Evolutionary conservation across 1,140 invertebrate species (phyloP).

Genomic region (Diabrotica undecimpunctata): DNA sequence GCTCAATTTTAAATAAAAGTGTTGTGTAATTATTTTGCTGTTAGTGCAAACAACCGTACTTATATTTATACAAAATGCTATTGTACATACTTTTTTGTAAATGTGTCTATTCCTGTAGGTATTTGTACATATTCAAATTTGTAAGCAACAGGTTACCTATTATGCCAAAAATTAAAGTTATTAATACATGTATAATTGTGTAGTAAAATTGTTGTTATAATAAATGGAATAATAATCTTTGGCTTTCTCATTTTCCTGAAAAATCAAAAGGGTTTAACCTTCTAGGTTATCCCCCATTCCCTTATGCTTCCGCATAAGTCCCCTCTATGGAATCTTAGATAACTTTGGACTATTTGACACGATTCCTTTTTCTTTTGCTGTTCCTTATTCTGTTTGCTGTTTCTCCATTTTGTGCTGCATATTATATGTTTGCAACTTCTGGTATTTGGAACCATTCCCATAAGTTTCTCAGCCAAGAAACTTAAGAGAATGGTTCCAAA

Average conservation of each 20-base stretch:
- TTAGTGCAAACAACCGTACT: slow-evolving; percentile 32
- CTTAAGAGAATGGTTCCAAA: no score
- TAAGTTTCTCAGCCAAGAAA: no score
- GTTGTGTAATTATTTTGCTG: slow-evolving; percentile 4
- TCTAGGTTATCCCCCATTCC: no score
- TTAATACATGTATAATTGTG: slow-evolving; percentile 42
- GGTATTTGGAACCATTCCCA: no score
- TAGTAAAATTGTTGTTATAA: slow-evolving; percentile 47
- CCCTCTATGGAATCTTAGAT: no score
- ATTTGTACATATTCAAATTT: slow-evolving; percentile 37
- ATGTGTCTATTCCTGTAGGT: slow-evolving; percentile 27
- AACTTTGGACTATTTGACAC: no score
- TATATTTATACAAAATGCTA: slow-evolving; percentile 23
- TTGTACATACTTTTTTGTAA: slow-evolving; percentile 11
- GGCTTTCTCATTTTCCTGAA: neutral
- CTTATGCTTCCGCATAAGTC: no score
- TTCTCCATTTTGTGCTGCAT: no score
- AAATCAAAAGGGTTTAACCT: no score
- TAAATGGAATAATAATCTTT: slow-evolving; percentile 37
- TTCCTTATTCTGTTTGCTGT: no score
- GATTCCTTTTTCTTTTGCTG: no score
- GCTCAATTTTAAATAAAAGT: neutral
- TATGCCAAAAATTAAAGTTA: slow-evolving; percentile 38
- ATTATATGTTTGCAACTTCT: no score
- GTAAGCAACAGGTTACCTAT: slow-evolving; percentile 39